Evolutionary conservation across 2,888 invertebrate species (phyloP), one percentile per base, ranked within the genome.

Genomic region (Caenorhabditis macrosperma): DNA sequence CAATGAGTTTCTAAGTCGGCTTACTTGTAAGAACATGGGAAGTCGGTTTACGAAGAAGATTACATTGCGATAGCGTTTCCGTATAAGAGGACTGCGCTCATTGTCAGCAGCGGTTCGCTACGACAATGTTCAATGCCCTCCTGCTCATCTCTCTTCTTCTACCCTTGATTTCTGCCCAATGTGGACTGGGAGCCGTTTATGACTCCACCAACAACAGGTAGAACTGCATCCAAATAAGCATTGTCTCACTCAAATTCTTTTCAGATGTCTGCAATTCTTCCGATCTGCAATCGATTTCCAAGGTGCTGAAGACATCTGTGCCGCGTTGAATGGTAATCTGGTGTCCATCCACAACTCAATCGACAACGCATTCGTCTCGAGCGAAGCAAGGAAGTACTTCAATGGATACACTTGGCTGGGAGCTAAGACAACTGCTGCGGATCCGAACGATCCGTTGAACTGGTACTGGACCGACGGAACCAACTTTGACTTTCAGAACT

Each of bases 391-490:
- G 17, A 22, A 24, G n/a, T 54, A 33, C 5, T 1, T 35, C 3
- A 9, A 12, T 10, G 24, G 1, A 2, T n/a, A 66, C 33, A 35
- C n/a, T 1, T 66, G 66, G 66, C 5, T 66, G 6, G 66, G 66
- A 9, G 52, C 66, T 10, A 38, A 30, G 22, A 10, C 50, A 20
- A 48, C 44, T 6, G 28, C 52, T 12, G 2, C 66, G 12, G 54
- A 64, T 33, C 44, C 46, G 24, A 15, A 4, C 12, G n/a, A n/a
- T n/a, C n/a, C 44, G 10, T 15, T 12, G 38, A 64, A 64, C 24
- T 64, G 50, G 50, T 12, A n/a, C 33, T 64, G 64, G 64, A 50
- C 48, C 20, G 64, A 64, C 35, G 64, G 50, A 9, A 15, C 64
- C 15, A 24, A 6, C 3, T 64, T 48, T 20, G 24, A 48, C 33